These are phyloP conservation scores for Gymnothorax javanicus DNA, from an alignment of 2,797 vertebrate genomes.

Conservation along the genomic window DNA sequence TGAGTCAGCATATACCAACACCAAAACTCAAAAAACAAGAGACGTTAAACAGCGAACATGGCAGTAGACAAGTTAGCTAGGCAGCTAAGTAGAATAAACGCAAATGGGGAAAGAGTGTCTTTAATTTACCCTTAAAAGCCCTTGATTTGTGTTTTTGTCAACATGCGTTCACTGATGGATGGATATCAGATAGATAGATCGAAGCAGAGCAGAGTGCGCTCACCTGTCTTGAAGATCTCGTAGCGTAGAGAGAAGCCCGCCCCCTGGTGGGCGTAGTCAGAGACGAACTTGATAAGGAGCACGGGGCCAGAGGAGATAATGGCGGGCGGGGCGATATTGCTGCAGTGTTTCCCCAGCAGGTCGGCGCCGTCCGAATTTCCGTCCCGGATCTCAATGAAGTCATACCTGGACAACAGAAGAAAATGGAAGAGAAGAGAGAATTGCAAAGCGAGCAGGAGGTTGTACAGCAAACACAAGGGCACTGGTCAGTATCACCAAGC, in stretches of 20 bases:
- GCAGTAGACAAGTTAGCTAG: neutral
- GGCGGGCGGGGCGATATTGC: constrained; percentile 92
- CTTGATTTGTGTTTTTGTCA: neutral
- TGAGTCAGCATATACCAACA: neutral
- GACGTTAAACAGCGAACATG: neutral
- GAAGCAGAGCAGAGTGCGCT: constrained; percentile 46
- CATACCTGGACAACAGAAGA: constrained; percentile 76
- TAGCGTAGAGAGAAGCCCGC: constrained; percentile 98
- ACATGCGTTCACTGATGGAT: neutral
- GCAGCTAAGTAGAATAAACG: neutral
- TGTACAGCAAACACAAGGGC: neutral
- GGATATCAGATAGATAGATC: neutral
- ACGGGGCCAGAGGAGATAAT: constrained; percentile 92
- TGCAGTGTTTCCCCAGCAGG: constrained; percentile 93
- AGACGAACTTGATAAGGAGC: constrained; percentile 91
- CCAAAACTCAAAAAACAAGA: neutral
- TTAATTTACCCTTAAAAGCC: neutral
- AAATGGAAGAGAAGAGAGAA: neutral
- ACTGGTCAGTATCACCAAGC: too few species aligned
- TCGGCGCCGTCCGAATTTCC: constrained; percentile 86
- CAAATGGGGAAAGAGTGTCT: neutral
- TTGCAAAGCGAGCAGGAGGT: neutral
- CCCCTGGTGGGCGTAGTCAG: constrained; percentile 94
- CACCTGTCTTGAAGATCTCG: constrained; percentile 97
- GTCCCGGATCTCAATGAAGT: constrained; percentile 95